Evolutionary conservation across 1,140 invertebrate species (phyloP).

Genomic region (Aplysia californica): DNA sequence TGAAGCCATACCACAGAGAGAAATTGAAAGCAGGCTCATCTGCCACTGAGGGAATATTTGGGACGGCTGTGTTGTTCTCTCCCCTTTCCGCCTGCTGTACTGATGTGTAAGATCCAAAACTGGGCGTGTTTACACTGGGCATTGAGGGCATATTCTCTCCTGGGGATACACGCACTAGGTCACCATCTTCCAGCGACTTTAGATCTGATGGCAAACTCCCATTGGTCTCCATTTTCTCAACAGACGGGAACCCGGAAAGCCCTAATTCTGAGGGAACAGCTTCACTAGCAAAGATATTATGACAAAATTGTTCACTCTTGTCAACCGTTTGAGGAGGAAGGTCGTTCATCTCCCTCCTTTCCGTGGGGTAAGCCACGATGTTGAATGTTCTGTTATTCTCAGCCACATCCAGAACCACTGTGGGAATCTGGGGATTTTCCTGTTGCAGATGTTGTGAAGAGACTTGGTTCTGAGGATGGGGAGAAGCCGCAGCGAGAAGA

Average conservation of each 20-base stretch:
- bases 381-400: neutral
- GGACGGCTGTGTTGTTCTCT: neutral
- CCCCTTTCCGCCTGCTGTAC: neutral
- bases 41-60: neutral
- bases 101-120: neutral
- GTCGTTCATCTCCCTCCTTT: neutral
- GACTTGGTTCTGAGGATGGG: neutral
- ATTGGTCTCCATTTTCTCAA: neutral
- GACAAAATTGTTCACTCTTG: neutral
- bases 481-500: neutral
- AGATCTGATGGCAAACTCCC: conserved; percentile 10
- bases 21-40: neutral
- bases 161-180: neutral
- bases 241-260: neutral
- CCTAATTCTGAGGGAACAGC: neutral
- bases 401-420: conserved; percentile 2
- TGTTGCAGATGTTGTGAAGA: neutral
- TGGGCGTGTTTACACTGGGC: neutral
- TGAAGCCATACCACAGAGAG: no score
- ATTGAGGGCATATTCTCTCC: neutral
- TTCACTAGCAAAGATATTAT: neutral
- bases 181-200: neutral
- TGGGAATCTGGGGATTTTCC: conserved; percentile 3
- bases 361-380: neutral
- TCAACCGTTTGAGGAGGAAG: neutral